These are phyloP conservation scores for Semibalanus balanoides DNA, from an alignment of 1,140 invertebrate species.

Conservation along the genomic window DNA sequence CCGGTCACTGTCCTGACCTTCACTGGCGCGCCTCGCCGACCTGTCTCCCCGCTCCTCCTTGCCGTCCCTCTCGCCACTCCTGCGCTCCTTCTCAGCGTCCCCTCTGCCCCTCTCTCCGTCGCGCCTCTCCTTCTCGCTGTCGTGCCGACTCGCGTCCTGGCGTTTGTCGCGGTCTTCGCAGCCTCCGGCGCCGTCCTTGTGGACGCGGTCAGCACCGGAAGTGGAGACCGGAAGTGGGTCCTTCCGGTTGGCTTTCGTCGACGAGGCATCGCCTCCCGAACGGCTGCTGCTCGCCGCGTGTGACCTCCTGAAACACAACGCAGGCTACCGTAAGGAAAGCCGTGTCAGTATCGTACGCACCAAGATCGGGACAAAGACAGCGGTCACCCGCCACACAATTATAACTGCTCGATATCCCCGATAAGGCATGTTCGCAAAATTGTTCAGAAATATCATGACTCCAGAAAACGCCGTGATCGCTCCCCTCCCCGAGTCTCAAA, in stretches of 20 bases:
- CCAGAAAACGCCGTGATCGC: too few relatives aligned
- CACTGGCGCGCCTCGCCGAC: neutral
- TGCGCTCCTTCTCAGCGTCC: neutral
- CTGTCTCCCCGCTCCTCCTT: constrained; percentile 9
- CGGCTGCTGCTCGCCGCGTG: too few relatives aligned
- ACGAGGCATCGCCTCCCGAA: too few relatives aligned
- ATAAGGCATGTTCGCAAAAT: too few relatives aligned
- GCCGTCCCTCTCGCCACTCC: constrained; percentile 1
- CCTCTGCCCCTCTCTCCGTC: constrained; percentile 1
- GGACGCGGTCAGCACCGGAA: neutral
- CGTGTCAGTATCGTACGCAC: neutral
- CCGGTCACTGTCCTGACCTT: too few relatives aligned
- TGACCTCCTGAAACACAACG: neutral
- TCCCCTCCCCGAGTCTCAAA: too few relatives aligned
- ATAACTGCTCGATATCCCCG: too few relatives aligned
- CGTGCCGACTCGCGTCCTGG: too few relatives aligned
- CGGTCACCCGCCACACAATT: too few relatives aligned
- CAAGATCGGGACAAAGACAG: too few relatives aligned
- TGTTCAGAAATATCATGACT: too few relatives aligned
- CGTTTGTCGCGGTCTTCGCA: neutral
- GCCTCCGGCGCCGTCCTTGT: neutral
- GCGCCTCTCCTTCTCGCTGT: constrained; percentile 4
- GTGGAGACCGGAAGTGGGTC: neutral
- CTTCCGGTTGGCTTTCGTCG: neutral
- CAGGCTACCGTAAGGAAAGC: neutral